phyloP scores from a whole-genome alignment of 2,113 vertebrate species.

The Ictalurus punctatus region DNA sequence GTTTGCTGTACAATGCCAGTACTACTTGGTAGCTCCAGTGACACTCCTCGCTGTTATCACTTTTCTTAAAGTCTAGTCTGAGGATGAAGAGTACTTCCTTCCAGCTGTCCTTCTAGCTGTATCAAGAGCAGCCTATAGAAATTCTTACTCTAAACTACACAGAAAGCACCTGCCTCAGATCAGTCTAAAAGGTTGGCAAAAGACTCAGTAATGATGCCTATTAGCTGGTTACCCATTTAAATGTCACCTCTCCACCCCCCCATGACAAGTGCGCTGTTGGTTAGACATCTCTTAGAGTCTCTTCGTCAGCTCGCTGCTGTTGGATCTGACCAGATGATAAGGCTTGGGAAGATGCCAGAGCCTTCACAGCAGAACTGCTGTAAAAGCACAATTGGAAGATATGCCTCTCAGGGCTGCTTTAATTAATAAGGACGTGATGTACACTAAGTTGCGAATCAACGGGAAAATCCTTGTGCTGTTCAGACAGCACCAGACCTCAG shows the following conservation, averaged over 20 bases:
- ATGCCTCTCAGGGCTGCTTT: constrained; percentile 41
- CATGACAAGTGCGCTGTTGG: background rate
- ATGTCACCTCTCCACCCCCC: background rate
- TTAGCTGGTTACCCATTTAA: constrained; percentile 19
- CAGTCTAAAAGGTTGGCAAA: constrained; percentile 2
- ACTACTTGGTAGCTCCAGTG: constrained; percentile 11
- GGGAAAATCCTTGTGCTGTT: constrained; percentile 20
- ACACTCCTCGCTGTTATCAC: background rate
- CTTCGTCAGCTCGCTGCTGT: background rate
- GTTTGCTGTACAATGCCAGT: constrained; percentile 7
- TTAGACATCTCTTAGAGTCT: constrained; percentile 5
- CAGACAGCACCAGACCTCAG: background rate
- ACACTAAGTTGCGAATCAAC: constrained; percentile 15
- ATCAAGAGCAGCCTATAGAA: background rate
- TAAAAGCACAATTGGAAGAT: constrained; percentile 37
- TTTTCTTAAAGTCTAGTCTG: background rate
- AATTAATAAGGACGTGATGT: constrained; percentile 40
- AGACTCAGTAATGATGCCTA: constrained; percentile 3
- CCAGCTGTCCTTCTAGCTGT: background rate
- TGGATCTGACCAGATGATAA: constrained; percentile 16
- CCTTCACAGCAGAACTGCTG: constrained; percentile 17
- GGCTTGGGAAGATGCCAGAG: constrained; percentile 25
- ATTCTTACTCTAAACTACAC: background rate
- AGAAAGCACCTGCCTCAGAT: background rate
- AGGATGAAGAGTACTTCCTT: background rate